These are phyloP conservation scores for Drosophila paranaensis DNA, from an alignment of 2,888 invertebrate genomes.

Conservation along the genomic window DNA sequence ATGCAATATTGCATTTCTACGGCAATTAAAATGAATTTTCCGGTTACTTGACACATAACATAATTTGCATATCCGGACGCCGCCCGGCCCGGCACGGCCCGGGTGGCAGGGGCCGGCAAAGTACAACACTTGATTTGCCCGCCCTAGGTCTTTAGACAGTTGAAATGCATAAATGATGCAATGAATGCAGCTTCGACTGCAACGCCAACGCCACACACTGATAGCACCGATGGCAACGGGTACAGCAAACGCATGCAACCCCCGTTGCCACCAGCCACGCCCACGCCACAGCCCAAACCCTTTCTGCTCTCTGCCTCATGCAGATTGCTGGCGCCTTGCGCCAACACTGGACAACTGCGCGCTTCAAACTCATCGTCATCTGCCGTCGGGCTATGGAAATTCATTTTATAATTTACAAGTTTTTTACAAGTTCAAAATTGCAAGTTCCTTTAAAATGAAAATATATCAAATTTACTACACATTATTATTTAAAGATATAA, in stretches of 20 bases:
- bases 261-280: conserved; percentile 20
- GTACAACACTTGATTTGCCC: conserved; percentile 27
- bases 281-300: neutral
- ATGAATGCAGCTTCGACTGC: conserved; percentile 42
- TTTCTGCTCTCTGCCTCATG: conserved; percentile 2
- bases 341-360: conserved; percentile 48
- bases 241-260: conserved; percentile 67
- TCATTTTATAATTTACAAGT: no score
- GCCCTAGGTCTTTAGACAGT: conserved; percentile 59
- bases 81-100: conserved; percentile 24
- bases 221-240: conserved; percentile 7
- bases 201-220: conserved; percentile 27
- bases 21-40: conserved; percentile 84
- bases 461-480: no score
- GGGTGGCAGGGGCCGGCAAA: no score
- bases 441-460: no score
- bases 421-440: no score
- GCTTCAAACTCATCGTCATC: neutral
- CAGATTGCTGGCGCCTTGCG: conserved; percentile 51
- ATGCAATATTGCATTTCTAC: conserved; percentile 75
- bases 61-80: conserved; percentile 82
- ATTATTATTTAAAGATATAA: no score
- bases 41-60: conserved; percentile 84
- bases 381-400: no score
- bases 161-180: conserved; percentile 72